These are phyloP conservation scores for Stramonita haemastoma DNA, from an alignment of 2,888 invertebrate species.

Conservation along the genomic window DNA sequence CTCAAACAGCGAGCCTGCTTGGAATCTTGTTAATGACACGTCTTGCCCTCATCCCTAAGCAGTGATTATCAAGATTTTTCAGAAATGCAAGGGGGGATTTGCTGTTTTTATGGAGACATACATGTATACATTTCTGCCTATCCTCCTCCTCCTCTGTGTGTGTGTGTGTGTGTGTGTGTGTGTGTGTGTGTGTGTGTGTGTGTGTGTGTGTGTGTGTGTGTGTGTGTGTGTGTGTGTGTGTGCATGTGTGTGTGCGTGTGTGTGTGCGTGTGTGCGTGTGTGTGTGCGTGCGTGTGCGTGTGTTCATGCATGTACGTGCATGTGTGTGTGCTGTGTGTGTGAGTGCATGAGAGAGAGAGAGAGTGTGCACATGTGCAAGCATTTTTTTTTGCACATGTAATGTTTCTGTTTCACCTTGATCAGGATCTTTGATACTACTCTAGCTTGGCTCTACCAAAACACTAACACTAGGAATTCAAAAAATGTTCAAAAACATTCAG, in stretches of 20 bases:
- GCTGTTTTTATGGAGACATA: no score
- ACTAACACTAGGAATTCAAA: no score
- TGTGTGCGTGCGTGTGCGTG: background rate
- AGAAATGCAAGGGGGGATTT: no score
- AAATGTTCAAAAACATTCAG: no score
- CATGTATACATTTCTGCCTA: background rate
- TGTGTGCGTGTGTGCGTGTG: background rate
- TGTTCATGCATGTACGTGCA: background rate
- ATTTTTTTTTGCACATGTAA: background rate
- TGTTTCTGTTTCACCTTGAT: no score
- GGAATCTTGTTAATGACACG: no score
- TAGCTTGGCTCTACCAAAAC: no score
- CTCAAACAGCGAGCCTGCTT: no score
- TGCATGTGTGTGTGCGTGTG: background rate
- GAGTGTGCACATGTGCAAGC: background rate
- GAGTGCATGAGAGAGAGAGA: background rate
- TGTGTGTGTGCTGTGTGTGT: conserved; percentile 6
- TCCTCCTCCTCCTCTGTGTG: no score
- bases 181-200: background rate
- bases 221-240: background rate
- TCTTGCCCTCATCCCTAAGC: no score
- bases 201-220: background rate
- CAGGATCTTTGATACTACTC: no score
- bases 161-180: background rate
- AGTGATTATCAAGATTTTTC: no score